Conservation (phyloP, 2,888 invertebrate genomes). For the Pteria penguin region DNA sequence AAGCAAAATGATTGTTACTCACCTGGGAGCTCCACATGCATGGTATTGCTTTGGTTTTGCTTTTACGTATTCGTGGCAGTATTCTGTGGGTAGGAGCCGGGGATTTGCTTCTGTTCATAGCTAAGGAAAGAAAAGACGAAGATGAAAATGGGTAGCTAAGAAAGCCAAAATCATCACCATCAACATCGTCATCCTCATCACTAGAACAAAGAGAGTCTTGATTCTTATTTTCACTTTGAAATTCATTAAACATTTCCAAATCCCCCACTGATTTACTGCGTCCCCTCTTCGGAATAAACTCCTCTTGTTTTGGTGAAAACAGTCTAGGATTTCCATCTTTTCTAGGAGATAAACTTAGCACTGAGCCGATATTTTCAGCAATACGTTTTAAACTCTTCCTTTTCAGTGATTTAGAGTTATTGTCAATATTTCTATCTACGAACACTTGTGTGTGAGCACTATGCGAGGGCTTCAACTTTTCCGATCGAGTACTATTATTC, state of each 20-base stretch:
- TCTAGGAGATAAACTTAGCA: slow-evolving; percentile 40
- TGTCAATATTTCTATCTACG: slow-evolving; percentile 22
- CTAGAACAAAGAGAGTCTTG: slow-evolving; percentile 47
- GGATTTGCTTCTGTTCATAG: slow-evolving; percentile 74
- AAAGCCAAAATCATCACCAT: slow-evolving; percentile 75
- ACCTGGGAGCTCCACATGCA: slow-evolving; percentile 93
- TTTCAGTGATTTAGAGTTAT: slow-evolving; percentile 41
- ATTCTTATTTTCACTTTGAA: slow-evolving; percentile 36
- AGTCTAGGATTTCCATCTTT: slow-evolving; percentile 24
- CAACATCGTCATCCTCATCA: slow-evolving; percentile 66
- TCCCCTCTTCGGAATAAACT: slow-evolving; percentile 39
- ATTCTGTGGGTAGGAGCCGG: slow-evolving; percentile 65
- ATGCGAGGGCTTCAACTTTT: slow-evolving; percentile 11
- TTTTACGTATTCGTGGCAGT: slow-evolving; percentile 85
- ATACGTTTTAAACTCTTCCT: slow-evolving; percentile 58
- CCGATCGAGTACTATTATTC: slow-evolving; percentile 29
- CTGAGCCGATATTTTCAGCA: slow-evolving; percentile 58
- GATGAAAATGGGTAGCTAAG: slow-evolving; percentile 64
- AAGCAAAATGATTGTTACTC: slow-evolving; percentile 81
- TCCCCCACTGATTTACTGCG: slow-evolving; percentile 70
- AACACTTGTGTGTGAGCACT: slow-evolving; percentile 22
- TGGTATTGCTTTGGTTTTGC: slow-evolving; percentile 90
- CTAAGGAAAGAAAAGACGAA: slow-evolving; percentile 68
- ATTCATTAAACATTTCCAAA: slow-evolving; percentile 50
- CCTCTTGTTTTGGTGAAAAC: slow-evolving; percentile 17